Base-by-base conservation (phyloP, 2,113 vertebrate species). In the Struthidea cinerea region DNA sequence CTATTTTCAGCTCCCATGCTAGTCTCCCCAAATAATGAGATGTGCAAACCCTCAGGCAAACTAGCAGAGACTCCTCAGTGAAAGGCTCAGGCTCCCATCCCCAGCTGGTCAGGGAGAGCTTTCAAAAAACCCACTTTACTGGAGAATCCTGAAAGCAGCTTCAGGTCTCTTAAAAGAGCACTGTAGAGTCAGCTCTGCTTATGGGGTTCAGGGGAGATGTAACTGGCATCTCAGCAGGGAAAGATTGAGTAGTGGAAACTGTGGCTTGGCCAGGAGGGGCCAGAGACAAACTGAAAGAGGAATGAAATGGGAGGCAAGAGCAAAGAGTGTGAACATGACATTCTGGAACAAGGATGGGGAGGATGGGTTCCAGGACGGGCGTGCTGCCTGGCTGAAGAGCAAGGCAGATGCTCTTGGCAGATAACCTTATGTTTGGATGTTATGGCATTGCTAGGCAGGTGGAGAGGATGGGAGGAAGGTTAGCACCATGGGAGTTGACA, bases 331-430 rank as follows among this genome's bases (percentile, higher is more conserved):
- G 91, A 82, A n/a, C 46, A 17, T 7, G 21, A 75, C 2, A 0
- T 87, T 73, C 47, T 92, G 91, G 93, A 96, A 75, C 27, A 28
- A 84, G 44, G 15, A 67, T 37, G 39, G 52, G 35, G 32, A 87
- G 33, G 32, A 47, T 42, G 42, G 60, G 63, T 59, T 87, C 65
- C 69, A 79, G 61, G 69, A 57, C 0, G 3, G 81, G 89, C 49
- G 0, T 30, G 65, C 81, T 94, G 93, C 87, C 93, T 0, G 0
- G 24, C 77, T 68, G 77, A 73, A 55, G 56, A 94, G 55, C 75
- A 35, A 73, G 74, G 74, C 95, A 97, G 96, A 96, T 94, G 89
- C 80, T 96, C 90, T 64, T 95, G 94, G 93, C 94, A 94, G 37
- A 84, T 87, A 93, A 89, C 49, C 61, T 84, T 82, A 21, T 82